These are phyloP conservation scores for Drosophila mojavensis DNA, from an alignment of 1,140 invertebrate genomes.

Conservation along the genomic window DNA sequence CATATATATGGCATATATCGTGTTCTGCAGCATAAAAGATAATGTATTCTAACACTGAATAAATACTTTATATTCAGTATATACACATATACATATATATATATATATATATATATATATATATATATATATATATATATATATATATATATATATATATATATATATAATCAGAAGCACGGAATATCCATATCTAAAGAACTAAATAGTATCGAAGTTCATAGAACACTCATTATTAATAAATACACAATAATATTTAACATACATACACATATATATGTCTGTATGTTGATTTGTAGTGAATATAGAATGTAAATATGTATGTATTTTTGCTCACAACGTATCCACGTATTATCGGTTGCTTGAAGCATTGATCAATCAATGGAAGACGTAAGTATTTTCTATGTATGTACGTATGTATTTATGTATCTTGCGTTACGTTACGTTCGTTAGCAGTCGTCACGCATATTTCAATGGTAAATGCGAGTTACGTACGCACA, in stretches of 20 bases:
- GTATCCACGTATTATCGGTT: neutral
- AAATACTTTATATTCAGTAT: no score
- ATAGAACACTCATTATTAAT: neutral
- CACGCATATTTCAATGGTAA: constrained; percentile 3
- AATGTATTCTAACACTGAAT: no score
- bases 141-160: no score
- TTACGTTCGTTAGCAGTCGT: constrained; percentile 1
- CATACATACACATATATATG: constrained; percentile 1
- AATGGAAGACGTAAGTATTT: neutral
- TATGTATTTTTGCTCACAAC: neutral
- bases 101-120: no score
- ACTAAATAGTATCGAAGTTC: neutral
- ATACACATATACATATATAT: neutral
- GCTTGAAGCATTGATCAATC: constrained; percentile 9
- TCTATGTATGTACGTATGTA: no score
- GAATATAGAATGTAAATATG: neutral
- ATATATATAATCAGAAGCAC: neutral
- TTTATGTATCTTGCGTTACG: constrained; percentile 12
- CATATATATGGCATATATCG: no score
- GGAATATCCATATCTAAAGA: neutral
- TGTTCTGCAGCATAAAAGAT: no score
- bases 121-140: no score
- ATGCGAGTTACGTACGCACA: constrained; percentile 22
- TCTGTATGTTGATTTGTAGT: neutral
- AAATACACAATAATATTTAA: neutral